Base-by-base conservation (phyloP, 2,113 vertebrate genomes). In the Hassar affinis region DNA sequence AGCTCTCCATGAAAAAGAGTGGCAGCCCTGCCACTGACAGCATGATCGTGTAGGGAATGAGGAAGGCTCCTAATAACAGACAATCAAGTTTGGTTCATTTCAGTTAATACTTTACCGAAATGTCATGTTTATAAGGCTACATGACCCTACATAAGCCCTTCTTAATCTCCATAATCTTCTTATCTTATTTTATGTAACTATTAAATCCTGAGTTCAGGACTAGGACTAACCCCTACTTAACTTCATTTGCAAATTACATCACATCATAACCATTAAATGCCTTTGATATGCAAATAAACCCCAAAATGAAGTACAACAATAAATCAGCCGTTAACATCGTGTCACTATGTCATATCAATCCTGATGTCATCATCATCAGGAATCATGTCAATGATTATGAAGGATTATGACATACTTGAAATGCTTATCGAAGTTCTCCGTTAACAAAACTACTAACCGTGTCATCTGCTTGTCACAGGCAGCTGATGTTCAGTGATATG, bases 1-100 rank as follows among this genome's bases (percentile, higher is more conserved):
- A 96, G 77, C 96, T 98, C 86, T 99, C 98, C 90, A 99, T 76
- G 88, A 98, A 97, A 93, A 97, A 99, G 51, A 99, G 87, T 2
- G 98, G 98, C 22, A 99, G 92, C 2, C 97, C 97, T 83, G 95
- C 91, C 56, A 98, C 86, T 0, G 95, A 93, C 90, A 99, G n/a
- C 97, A 98, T 99, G 84, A 95, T 22, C 5, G 93, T 84, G 69
- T 98, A 99, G 0, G 97, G 97, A 79, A 99, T 97, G 42, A 99
- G 94, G 88, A 99, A 99, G 62, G 97, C 97, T 86, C 97, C 97
- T 99, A 80, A 79, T 52, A 45, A 64, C 27, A 72, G 15, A 78
- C 7, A 71, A 54, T 27, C 3, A 22, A 30, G 2, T 30, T 45
- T n/a, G n/a, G n/a, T n/a, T n/a, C n/a, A 22, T 38, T 38, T 10